Conservation (phyloP, 2,113 vertebrate species). For the Gnathonemus echidnorhynchus region DNA sequence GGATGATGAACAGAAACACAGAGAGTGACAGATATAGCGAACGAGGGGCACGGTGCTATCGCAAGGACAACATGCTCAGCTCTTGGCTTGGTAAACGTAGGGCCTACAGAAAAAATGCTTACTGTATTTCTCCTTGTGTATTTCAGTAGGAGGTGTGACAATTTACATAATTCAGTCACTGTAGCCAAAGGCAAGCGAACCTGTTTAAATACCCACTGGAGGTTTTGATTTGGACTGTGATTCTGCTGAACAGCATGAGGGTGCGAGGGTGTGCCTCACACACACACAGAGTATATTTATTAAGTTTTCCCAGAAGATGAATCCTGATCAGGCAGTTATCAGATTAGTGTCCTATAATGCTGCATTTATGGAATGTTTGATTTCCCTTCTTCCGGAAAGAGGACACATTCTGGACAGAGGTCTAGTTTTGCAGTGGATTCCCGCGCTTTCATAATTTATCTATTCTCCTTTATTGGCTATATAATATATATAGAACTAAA, state of each 20-base stretch:
- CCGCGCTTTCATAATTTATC: not conserved
- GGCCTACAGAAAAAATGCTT: conserved; percentile 30
- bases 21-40: not conserved
- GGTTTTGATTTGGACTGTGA: conserved; percentile 13
- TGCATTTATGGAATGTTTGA: not conserved
- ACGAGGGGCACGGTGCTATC: not conserved
- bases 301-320: not conserved
- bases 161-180: conserved; percentile 26
- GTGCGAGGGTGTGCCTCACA: not conserved
- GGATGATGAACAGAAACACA: not conserved
- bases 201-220: conserved; percentile 17
- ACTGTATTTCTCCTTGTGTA: conserved; percentile 37
- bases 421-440: not conserved
- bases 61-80: conserved; percentile 28
- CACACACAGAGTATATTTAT: not conserved
- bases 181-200: conserved; percentile 16
- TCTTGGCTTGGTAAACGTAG: conserved; percentile 26
- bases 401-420: not conserved
- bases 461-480: not conserved
- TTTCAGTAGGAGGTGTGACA: conserved; percentile 36
- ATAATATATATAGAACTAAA: not conserved
- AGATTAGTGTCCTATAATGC: not conserved
- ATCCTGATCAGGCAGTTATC: not conserved
- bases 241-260: conserved; percentile 26
- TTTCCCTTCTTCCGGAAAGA: not conserved